Percentiles rank a stretch among this genome's conserved stretches.
Conservation (phyloP, 2,888 invertebrate genomes). For the Rhabditophanes sp. region DNA sequence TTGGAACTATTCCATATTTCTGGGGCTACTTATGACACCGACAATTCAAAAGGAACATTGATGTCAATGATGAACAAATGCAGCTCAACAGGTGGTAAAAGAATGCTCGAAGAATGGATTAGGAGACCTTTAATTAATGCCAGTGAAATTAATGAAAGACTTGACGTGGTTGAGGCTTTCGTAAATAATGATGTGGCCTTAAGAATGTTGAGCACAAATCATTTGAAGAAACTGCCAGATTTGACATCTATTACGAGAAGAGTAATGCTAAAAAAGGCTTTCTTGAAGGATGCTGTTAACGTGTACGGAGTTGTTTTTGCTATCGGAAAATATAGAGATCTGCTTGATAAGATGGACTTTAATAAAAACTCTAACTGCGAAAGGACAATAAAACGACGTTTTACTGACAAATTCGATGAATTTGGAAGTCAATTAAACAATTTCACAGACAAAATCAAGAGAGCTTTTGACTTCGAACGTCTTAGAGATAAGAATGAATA, state of each 20-base stretch:
- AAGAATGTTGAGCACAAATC: conserved; percentile 14
- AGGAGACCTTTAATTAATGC: conserved; percentile 29
- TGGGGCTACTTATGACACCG: not conserved
- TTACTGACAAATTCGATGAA: too few species aligned
- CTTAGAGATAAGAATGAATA: too few species aligned
- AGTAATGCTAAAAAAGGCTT: conserved; percentile 14
- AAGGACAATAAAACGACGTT: too few species aligned
- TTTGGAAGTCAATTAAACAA: too few species aligned
- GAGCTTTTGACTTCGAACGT: too few species aligned
- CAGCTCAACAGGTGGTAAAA: conserved; percentile 27
- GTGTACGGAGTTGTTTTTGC: conserved; percentile 12
- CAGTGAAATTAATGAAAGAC: conserved; percentile 22
- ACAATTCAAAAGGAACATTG: conserved; percentile 14
- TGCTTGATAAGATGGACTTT: conserved; percentile 10
- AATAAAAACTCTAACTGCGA: too few species aligned
- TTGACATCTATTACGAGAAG: conserved; percentile 17
- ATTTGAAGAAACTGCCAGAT: conserved; percentile 29
- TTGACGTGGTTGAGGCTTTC: conserved; percentile 31
- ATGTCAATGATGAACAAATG: conserved; percentile 35
- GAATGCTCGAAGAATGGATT: conserved; percentile 35
- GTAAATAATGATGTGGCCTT: conserved; percentile 12
- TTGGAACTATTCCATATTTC: conserved; percentile 3
- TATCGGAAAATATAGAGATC: conserved; percentile 10
- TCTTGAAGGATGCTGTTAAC: conserved; percentile 15
- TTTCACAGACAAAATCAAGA: too few species aligned